A percentile compares a stretch with the other conserved stretches of the same genome.
These are phyloP conservation scores for Muntiacus muntjak DNA, from an alignment of 2,113 vertebrate species.

Conservation along the genomic window DNA sequence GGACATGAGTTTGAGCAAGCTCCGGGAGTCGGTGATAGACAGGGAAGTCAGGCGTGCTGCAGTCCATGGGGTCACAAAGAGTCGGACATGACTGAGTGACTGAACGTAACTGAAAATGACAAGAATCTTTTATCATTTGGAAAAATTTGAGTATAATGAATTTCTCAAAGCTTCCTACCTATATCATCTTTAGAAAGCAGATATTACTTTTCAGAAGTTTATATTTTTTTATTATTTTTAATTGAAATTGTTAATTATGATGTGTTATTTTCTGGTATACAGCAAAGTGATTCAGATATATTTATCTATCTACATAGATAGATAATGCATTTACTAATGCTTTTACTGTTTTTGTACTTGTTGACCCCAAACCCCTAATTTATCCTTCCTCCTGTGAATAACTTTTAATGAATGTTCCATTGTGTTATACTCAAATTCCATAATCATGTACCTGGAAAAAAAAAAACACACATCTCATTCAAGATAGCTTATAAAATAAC, in stretches of 20 bases:
- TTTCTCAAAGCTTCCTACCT: background rate
- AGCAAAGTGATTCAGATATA: background rate
- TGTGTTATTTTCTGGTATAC: background rate
- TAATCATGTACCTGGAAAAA: background rate
- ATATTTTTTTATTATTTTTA: background rate
- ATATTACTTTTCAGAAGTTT: background rate
- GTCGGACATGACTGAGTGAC: rapidly evolving
- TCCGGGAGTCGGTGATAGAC: background rate
- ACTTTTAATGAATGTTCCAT: background rate
- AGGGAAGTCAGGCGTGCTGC: background rate
- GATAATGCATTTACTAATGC: background rate
- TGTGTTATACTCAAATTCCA: background rate
- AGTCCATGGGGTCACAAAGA: background rate
- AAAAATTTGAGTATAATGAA: background rate
- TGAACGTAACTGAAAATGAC: background rate
- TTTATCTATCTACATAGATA: background rate
- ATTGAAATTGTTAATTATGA: background rate
- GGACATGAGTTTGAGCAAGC: background rate
- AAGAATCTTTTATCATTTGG: background rate
- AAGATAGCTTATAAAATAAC: background rate
- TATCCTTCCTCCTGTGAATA: background rate
- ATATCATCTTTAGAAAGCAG: background rate
- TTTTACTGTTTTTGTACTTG: background rate
- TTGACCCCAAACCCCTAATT: background rate
- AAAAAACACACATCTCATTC: background rate